phyloP scores from a whole-genome alignment of 64 coral and sea anemone species.

The Montipora capricornis region DNA sequence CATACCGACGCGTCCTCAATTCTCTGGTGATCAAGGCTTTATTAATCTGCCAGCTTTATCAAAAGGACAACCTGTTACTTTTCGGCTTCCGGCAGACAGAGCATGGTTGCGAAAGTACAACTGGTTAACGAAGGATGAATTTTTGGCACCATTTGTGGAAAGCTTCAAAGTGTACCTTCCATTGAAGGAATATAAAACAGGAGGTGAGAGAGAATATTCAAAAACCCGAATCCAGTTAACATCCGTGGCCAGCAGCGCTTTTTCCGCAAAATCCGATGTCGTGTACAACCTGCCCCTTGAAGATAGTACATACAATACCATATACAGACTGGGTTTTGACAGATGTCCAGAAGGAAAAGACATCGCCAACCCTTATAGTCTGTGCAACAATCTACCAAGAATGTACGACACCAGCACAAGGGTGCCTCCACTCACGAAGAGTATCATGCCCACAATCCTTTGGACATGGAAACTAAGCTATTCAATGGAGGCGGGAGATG shows the following conservation, averaged over 20 bases:
- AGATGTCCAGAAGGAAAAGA: constrained; percentile 35
- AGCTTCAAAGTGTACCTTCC: constrained; percentile 65
- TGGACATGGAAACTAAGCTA: constrained; percentile 52
- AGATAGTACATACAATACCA: constrained; percentile 35
- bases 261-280: background rate
- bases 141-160: constrained; percentile 36
- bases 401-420: constrained; percentile 34
- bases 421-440: background rate
- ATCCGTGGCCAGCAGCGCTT: background rate
- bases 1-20: constrained; percentile 46
- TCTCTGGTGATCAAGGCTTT: background rate
- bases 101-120: constrained; percentile 36
- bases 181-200: constrained; percentile 26
- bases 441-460: constrained; percentile 55
- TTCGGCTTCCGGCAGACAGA: constrained; percentile 33
- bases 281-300: constrained; percentile 40
- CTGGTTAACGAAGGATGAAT: constrained; percentile 19
- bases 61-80: constrained; percentile 41
- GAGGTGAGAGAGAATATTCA: background rate
- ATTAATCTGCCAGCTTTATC: constrained; percentile 47
- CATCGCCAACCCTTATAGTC: constrained; percentile 41
- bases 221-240: constrained; percentile 30
- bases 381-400: constrained; percentile 38
- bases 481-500: background rate
- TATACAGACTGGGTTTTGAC: constrained; percentile 39